Percentiles rank a stretch among this genome's conserved stretches.
Conservation (phyloP, 2,113 vertebrate species). For the Dipodomys merriami region DNA sequence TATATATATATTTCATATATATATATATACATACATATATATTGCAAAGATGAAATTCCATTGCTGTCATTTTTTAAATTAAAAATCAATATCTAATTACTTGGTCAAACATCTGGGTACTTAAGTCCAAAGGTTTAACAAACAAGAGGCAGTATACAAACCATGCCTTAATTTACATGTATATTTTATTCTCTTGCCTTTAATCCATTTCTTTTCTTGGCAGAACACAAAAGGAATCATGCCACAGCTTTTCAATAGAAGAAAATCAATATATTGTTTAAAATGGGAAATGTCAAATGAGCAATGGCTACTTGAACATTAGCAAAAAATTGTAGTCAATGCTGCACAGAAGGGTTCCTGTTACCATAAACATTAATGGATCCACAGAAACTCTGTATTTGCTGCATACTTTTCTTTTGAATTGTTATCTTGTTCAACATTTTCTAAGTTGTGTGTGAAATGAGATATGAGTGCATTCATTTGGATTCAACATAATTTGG, state of each 20-base stretch:
- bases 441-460: background rate
- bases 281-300: conserved; percentile 58
- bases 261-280: conserved; percentile 61
- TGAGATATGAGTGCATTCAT: background rate
- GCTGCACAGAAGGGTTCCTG: background rate
- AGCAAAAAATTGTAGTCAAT: background rate
- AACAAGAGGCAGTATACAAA: background rate
- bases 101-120: background rate
- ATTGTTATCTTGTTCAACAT: background rate
- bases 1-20: background rate
- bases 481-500: background rate
- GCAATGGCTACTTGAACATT: background rate
- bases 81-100: background rate
- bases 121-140: background rate
- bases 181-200: background rate
- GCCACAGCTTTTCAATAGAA: conserved; percentile 45
- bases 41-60: background rate
- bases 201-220: conserved; percentile 45
- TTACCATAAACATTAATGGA: background rate
- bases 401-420: background rate
- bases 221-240: conserved; percentile 51
- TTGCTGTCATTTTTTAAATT: background rate
- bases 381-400: background rate
- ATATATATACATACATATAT: background rate
- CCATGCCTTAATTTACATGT: background rate